phyloP scores from a whole-genome alignment of 2,113 vertebrate genomes.

The Lota lota region DNA sequence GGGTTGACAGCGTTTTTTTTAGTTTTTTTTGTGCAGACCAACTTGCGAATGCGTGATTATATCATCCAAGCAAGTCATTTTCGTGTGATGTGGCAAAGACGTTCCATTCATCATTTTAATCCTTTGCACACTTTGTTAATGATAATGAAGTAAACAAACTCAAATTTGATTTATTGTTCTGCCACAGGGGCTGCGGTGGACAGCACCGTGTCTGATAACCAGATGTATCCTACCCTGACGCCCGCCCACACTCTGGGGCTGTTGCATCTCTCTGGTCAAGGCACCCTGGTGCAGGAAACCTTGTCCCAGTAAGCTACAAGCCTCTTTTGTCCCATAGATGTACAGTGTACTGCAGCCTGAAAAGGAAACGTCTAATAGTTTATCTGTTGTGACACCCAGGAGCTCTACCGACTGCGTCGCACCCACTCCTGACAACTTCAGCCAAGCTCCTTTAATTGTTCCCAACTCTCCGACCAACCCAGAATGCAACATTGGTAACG shows the following conservation, averaged over 20 bases:
- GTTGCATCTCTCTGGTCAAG: constrained; percentile 89
- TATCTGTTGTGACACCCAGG: constrained; percentile 55
- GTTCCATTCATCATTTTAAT: no score
- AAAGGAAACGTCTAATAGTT: background rate
- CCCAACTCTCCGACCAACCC: constrained; percentile 87
- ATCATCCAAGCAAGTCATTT: no score
- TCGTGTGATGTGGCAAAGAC: no score
- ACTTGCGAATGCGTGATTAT: no score
- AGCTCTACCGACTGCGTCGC: constrained; percentile 77
- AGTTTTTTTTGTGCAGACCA: no score
- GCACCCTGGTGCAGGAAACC: constrained; percentile 75
- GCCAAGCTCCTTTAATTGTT: constrained; percentile 76
- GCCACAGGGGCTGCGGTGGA: constrained; percentile 61
- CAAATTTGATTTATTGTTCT: background rate
- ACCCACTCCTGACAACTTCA: constrained; percentile 75
- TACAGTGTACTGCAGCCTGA: background rate
- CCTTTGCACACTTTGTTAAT: no score
- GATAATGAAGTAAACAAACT: no score
- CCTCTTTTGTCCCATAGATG: background rate
- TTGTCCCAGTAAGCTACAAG: constrained; percentile 77
- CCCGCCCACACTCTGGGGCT: constrained; percentile 80
- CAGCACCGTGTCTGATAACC: constrained; percentile 72
- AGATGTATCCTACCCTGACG: constrained; percentile 61
- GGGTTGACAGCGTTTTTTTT: no score
- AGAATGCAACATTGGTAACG: constrained; percentile 71